phyloP scores from a whole-genome alignment of 64 coral and sea anemone species.

The Stylophora pistillata region DNA sequence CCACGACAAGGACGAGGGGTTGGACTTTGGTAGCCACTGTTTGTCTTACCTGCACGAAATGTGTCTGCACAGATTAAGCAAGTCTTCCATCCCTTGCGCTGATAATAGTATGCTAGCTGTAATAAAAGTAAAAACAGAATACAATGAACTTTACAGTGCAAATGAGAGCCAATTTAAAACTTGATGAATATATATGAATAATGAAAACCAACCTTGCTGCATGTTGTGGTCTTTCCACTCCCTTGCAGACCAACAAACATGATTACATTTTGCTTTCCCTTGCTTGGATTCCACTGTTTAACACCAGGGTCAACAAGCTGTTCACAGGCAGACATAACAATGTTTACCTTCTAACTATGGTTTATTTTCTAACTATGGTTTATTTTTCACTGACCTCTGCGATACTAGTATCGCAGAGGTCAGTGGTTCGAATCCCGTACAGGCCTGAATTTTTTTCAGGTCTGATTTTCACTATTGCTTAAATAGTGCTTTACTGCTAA shows the following conservation, averaged over 20 bases:
- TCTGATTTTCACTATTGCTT: too few relatives aligned
- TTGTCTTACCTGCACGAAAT: constrained; percentile 86
- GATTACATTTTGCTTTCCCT: constrained; percentile 94
- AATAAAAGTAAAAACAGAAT: not conserved
- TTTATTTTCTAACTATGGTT: too few relatives aligned
- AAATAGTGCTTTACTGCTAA: too few relatives aligned
- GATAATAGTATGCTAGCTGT: constrained; percentile 98
- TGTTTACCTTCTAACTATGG: too few relatives aligned
- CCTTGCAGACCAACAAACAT: constrained; percentile 99
- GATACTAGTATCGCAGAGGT: too few relatives aligned
- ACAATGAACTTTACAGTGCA: not conserved
- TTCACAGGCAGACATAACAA: not conserved
- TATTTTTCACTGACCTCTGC: too few relatives aligned
- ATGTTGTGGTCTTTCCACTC: constrained; percentile 99
- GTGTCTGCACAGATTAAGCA: constrained; percentile 99
- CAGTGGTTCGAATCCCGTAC: too few relatives aligned
- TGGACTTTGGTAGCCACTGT: not conserved
- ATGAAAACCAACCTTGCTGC: constrained; percentile 73
- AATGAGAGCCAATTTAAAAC: not conserved
- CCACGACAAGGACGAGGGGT: too few relatives aligned
- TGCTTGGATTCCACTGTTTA: constrained; percentile 90
- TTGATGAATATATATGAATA: not conserved
- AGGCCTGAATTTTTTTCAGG: too few relatives aligned
- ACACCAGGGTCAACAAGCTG: constrained; percentile 99
- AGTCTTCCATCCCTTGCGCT: constrained; percentile 96